Evolutionary conservation across 2,797 vertebrate species (phyloP), one percentile per base, ranked within the genome.

Genomic region (Scolopax rusticola): DNA sequence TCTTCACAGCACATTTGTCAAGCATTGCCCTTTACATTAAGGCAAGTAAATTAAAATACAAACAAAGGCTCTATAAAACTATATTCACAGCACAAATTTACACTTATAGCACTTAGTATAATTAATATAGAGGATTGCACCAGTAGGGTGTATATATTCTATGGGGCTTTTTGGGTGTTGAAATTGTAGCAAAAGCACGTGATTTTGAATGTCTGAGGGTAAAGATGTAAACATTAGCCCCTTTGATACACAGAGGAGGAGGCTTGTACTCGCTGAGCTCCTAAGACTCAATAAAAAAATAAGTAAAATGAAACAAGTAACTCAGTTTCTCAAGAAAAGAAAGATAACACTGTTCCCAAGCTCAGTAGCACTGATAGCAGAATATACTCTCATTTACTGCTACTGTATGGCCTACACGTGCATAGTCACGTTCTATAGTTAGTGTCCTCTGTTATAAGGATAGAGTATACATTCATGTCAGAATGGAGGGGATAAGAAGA

Each of bases 261-360:
- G 81, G 76, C 77, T 80, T 85, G 89, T 92, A 84, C 53, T 15
- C 73, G 27, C 68, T 24, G 61, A 96, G 79, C 40, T 96, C 14
- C 1, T 83, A 70, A 59, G 83, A 91, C 71, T 88, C 38, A 77
- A 28, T 51, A 92, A 83, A 38, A 86, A 89, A 95, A 61, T 18
- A 92, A n/a, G 79, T 76, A 96, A 94, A 97, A 96, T 68, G 89
- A 94, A 95, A 87, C 88, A 65, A 89, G 82, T 73, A 84, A 69
- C 77, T 85, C 59, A 80, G 75, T 96, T 97, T 95, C 89, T 90
- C 79, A 61, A 88, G 87, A 82, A 97, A 95, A 97, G 95, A 98
- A 97, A 96, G 96, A 93, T 94, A 93, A 97, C 69, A 92, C 95
- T 97, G 97, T 97, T 97, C 89, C 86, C 80, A 89, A 94, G 92